Conservation (phyloP, 2,888 invertebrate species). For the Drosophila prolongata region DNA sequence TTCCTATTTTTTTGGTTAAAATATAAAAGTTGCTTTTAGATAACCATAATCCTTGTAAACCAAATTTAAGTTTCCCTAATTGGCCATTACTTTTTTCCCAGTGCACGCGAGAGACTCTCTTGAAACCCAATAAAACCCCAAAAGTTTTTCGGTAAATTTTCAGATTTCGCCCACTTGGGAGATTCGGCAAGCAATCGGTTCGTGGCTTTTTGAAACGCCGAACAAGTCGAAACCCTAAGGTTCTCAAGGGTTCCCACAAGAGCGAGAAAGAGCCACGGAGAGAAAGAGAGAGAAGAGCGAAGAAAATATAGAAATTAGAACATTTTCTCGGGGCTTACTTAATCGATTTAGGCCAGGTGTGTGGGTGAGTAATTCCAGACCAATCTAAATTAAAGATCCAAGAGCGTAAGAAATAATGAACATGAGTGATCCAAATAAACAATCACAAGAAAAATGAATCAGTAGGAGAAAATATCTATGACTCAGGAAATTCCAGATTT, state of each 20-base stretch:
- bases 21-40: not conserved
- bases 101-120: not conserved
- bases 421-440: not conserved
- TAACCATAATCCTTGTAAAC: not conserved
- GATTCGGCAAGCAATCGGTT: slow-evolving; percentile 13
- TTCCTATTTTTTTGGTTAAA: not conserved
- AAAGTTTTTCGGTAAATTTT: slow-evolving; percentile 1
- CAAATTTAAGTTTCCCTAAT: not conserved
- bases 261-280: not conserved
- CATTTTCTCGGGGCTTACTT: not conserved
- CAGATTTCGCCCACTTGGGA: slow-evolving; percentile 2
- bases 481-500: slow-evolving; percentile 1
- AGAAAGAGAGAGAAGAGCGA: not conserved
- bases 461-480: slow-evolving; percentile 3
- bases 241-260: slow-evolving; percentile 1
- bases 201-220: slow-evolving; percentile 7
- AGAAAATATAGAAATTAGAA: not conserved
- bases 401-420: not conserved
- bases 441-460: slow-evolving; percentile 8
- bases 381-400: slow-evolving; percentile 9
- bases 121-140: not conserved
- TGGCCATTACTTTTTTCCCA: not conserved
- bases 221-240: not conserved
- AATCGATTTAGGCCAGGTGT: slow-evolving; percentile 1
- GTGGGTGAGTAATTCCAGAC: slow-evolving; percentile 13